Percentiles rank a stretch among this genome's conserved stretches.
Evolutionary conservation across 2,797 vertebrate genomes (phyloP).

Genomic region (Aplochiton taeniatus): DNA sequence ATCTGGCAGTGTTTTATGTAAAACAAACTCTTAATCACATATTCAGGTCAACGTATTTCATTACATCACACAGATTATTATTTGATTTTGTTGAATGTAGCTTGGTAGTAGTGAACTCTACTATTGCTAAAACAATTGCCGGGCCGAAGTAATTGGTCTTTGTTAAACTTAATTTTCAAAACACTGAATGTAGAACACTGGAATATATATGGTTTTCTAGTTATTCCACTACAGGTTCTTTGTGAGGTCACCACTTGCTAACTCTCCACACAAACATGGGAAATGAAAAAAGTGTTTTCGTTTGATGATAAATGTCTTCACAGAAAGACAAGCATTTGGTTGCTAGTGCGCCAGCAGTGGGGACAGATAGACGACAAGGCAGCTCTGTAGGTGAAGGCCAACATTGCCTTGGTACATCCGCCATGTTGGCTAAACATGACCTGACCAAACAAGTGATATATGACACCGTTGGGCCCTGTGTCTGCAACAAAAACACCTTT

Average conservation of each 20-base stretch:
- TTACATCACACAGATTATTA: too few species aligned
- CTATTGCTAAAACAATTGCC: too few species aligned
- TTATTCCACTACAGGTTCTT: slow-evolving; percentile 3
- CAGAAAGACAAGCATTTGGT: slow-evolving; percentile 39
- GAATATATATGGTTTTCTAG: too few species aligned
- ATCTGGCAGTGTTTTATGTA: too few species aligned
- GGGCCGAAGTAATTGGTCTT: too few species aligned
- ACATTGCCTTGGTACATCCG: slow-evolving; percentile 27
- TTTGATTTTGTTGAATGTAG: too few species aligned
- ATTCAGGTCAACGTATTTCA: too few species aligned
- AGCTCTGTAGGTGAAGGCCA: slow-evolving; percentile 31
- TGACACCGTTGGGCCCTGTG: slow-evolving; percentile 6
- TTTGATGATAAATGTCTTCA: slow-evolving; percentile 38
- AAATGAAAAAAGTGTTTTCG: slow-evolving; percentile 35
- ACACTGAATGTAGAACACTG: too few species aligned
- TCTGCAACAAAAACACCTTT: background rate
- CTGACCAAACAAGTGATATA: slow-evolving; percentile 24
- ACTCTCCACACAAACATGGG: slow-evolving; percentile 20
- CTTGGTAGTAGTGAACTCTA: too few species aligned
- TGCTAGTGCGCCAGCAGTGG: slow-evolving; percentile 34
- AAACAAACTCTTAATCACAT: too few species aligned
- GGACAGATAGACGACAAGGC: slow-evolving; percentile 35
- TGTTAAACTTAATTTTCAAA: too few species aligned
- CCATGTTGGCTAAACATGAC: slow-evolving; percentile 17
- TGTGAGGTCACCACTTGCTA: slow-evolving; percentile 29